Conservation (phyloP, 2,888 invertebrate genomes). For the Cephus pygmeus region DNA sequence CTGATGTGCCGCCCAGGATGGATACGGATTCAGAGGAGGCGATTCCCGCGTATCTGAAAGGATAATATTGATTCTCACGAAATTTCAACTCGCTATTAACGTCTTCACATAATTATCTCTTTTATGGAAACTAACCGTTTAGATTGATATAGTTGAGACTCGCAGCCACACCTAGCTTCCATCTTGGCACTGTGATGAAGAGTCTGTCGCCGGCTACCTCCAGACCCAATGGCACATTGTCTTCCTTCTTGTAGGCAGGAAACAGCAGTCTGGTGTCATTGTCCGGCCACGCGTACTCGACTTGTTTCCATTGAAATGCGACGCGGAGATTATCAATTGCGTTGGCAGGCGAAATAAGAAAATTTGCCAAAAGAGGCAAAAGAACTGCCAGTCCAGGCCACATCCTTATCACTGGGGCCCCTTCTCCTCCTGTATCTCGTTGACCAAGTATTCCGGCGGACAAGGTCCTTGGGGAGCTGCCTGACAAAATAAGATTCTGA, state of each 20-base stretch:
- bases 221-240: constrained; percentile 80
- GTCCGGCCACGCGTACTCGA: constrained; percentile 74
- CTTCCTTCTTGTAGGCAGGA: constrained; percentile 66
- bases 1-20: constrained; percentile 83
- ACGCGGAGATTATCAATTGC: constrained; percentile 74
- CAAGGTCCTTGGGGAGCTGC: not conserved
- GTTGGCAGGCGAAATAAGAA: not conserved
- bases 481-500: not conserved
- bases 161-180: constrained; percentile 80
- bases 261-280: constrained; percentile 66
- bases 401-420: not conserved
- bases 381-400: constrained; percentile 10
- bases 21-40: constrained; percentile 80
- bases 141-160: constrained; percentile 79
- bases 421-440: not conserved
- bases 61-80: constrained; percentile 5
- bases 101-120: not conserved
- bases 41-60: constrained; percentile 73
- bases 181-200: constrained; percentile 80
- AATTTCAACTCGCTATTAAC: not conserved
- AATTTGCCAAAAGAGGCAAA: constrained; percentile 2
- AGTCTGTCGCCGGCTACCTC: constrained; percentile 77
- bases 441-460: not conserved
- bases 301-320: constrained; percentile 78
- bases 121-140: constrained; percentile 70